phyloP scores from a whole-genome alignment of 1,140 invertebrate species.

The Heliconius hermathena region DNA sequence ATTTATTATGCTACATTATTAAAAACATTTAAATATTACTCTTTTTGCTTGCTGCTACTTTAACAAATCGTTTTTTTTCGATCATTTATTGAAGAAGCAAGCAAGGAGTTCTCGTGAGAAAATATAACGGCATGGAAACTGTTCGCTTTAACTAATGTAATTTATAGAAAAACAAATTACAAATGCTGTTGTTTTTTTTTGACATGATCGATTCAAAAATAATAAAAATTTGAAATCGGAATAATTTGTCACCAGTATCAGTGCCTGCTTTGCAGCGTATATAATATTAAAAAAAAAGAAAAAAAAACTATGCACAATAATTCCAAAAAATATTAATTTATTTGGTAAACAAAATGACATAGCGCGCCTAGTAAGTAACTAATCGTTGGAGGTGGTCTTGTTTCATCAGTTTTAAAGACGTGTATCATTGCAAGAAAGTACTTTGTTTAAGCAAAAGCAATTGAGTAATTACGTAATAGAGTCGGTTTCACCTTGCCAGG shows the following conservation, averaged over 20 bases:
- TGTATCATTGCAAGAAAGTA: conserved; percentile 39
- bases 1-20: neutral
- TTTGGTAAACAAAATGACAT: conserved; percentile 1
- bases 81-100: too few species aligned
- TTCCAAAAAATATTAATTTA: neutral
- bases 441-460: conserved; percentile 38
- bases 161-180: neutral
- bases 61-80: neutral
- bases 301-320: neutral
- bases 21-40: neutral
- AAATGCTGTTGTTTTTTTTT: neutral
- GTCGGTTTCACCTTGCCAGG: conserved; percentile 49
- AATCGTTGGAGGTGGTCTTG: conserved; percentile 41
- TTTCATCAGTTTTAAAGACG: conserved; percentile 37
- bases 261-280: neutral
- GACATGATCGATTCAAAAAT: neutral
- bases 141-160: neutral
- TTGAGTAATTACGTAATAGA: conserved; percentile 45
- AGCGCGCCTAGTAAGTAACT: conserved; percentile 36
- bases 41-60: neutral
- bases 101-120: neutral
- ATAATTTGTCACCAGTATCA: neutral
- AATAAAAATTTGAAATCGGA: neutral
- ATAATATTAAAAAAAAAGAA: neutral
- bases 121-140: neutral